Base-by-base conservation (phyloP, 2,888 invertebrate genomes). In the Xestia c-nigrum region DNA sequence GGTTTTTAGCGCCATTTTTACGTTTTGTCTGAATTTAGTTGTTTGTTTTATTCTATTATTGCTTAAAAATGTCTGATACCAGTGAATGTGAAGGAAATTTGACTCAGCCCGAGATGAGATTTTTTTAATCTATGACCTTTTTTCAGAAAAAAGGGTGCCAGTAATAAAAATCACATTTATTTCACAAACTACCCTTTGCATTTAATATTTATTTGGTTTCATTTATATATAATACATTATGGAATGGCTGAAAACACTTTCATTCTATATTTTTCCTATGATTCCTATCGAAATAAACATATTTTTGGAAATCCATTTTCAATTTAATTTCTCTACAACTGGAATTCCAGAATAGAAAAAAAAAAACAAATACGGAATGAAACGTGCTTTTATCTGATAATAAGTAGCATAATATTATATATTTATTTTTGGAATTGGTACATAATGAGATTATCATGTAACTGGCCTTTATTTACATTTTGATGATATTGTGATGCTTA, bases 391-490 rank as follows among this genome's bases (percentile, higher is more conserved):
- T 84, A 70, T 68, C 64, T 72, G 72, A 73, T 74, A 73, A 40
- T 72, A 71, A 61, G 55, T 59, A 65, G n/a, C 61, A 84, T 65
- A n/a, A 66, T 80, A 78, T 74, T 74, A 81, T 84, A 77, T 74
- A 81, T 84, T 81, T 80, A 79, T 80, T 76, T 85, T 78, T 80
- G 72, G 78, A 81, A 80, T 78, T 72, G 67, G 71, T 75, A 75
- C 66, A 63, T 55, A 47, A 81, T 73, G 74, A 78, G 74, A 79
- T 71, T 80, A 78, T 67, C 47, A 74, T 85, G 76, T 50, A 80
- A 87, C 88, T 86, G 88, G 88, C 89, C 89, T 72, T 85, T 88
- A 88, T 89, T 81, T 84, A 87, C 86, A 89, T 55, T 83, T 78
- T 78, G 63, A 85, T 80, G 63, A 74, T 80, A 64, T 64, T 64